Base-by-base conservation (phyloP, 2,113 vertebrate genomes). In the Limnothrissa miodon region DNA sequence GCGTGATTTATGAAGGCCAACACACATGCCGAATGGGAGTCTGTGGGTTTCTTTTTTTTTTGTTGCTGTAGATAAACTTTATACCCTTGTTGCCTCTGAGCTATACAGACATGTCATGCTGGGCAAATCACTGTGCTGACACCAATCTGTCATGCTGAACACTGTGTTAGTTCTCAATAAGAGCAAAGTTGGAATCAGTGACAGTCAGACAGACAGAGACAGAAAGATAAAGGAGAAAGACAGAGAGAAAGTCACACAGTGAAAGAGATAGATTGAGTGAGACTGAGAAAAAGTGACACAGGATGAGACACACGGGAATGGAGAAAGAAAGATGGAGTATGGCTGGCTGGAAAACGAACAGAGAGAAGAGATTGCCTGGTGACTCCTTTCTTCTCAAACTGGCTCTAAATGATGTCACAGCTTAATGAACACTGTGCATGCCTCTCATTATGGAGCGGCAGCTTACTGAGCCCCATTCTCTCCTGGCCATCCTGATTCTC, bases 1-100 rank as follows among this genome's bases (percentile, higher is more conserved):
- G 66, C 66, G 10, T 36, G 66, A 74, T 74, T 74, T 74, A 74
- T 74, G 66, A 33, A 3, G 13, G 66, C 66, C 66, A 74, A 74
- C 33, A 36, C 33, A 36, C 66, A 74, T 29, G 10, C 66, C 11
- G 29, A 74, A 23, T 23, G 25, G 25, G 59, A 66, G 11, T 36
- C 66, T 74, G 66, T 36, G 29, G 66, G 66, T 4, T 36, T 39
- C 13, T 39, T 15, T 70, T 13, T 0, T 15, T 23, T 23, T n/a
- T 23, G 25, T n/a, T 23, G 5, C n/a, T 29, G 11, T 29, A 36
- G 66, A 36, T 74, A 33, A 74, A 74, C 66, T 33, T 74, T 74
- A 17, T 5, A 15, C 66, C 66, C 36, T 74, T 74, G 66, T 39
- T 21, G n/a, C 29, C 13, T 9, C 66, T 74, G 66, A 11, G 66